phyloP scores from a whole-genome alignment of 2,113 vertebrate genomes.

The Vidua chalybeata region DNA sequence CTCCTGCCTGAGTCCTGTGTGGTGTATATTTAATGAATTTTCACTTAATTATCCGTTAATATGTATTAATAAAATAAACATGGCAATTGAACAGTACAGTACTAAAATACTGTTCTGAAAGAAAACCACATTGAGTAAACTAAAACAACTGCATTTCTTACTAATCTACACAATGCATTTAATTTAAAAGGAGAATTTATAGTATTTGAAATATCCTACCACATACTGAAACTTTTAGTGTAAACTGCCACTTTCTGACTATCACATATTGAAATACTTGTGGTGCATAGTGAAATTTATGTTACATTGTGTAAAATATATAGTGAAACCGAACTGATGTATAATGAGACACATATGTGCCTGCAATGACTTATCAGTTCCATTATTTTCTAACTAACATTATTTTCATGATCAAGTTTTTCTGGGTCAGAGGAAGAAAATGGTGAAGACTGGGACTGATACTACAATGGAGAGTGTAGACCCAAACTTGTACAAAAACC shows the following conservation, averaged over 20 bases:
- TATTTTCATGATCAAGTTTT: conserved; percentile 37
- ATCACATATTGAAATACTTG: conserved; percentile 69
- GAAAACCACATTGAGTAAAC: conserved; percentile 1
- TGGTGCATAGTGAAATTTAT: conserved; percentile 66
- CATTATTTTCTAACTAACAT: conserved; percentile 61
- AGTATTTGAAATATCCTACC: conserved; percentile 58
- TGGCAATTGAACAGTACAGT: background rate
- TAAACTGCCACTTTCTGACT: conserved; percentile 69
- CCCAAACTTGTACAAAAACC: background rate
- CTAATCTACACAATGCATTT: conserved; percentile 22
- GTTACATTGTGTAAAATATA: conserved; percentile 73
- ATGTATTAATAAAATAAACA: conserved; percentile 14
- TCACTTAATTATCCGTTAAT: conserved; percentile 31
- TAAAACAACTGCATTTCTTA: conserved; percentile 45
- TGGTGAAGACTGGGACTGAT: background rate
- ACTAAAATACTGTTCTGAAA: conserved; percentile 13
- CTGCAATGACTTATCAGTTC: conserved; percentile 61
- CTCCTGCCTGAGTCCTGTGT: background rate
- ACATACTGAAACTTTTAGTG: conserved; percentile 69
- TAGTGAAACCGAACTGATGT: conserved; percentile 68
- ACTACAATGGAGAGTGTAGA: background rate
- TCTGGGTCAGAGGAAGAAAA: conserved; percentile 47
- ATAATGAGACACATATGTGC: conserved; percentile 66
- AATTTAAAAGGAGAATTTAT: conserved; percentile 46
- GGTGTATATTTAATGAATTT: conserved; percentile 20